phyloP scores from a whole-genome alignment of 2,113 vertebrate species.

The Neomonachus schauinslandi region DNA sequence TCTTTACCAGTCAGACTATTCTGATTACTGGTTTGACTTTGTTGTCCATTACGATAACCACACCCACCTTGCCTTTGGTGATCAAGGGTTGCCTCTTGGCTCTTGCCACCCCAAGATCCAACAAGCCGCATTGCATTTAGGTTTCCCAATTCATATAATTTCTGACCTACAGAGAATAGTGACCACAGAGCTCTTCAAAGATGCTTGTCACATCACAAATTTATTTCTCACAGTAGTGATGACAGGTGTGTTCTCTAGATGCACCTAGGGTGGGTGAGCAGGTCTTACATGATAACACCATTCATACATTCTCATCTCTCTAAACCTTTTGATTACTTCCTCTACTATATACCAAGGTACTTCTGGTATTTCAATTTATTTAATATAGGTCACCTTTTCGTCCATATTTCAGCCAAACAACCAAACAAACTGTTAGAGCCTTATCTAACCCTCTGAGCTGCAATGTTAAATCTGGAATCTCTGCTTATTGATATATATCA shows the following conservation, averaged over 20 bases:
- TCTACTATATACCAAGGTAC: background rate
- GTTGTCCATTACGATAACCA: background rate
- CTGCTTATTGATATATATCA: background rate
- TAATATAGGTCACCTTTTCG: background rate
- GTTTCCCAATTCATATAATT: background rate
- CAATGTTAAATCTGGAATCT: background rate
- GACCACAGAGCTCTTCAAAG: background rate
- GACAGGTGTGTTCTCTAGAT: background rate
- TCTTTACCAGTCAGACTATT: background rate
- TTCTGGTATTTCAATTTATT: background rate
- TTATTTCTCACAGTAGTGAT: background rate
- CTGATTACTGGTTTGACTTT: background rate
- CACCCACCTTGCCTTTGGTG: background rate
- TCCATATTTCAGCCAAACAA: background rate
- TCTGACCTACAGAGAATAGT: background rate
- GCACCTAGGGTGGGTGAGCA: background rate
- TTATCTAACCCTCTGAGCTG: background rate
- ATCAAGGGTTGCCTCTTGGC: background rate
- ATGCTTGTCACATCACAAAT: background rate
- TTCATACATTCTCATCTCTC: background rate
- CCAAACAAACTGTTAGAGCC: background rate
- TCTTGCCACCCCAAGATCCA: background rate
- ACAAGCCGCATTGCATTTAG: background rate
- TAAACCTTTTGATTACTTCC: background rate
- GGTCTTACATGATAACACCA: background rate